A percentile compares a stretch with the other conserved stretches of the same genome.
These are phyloP conservation scores for Pedicia rivosa DNA, from an alignment of 2,888 invertebrate species.

Conservation along the genomic window DNA sequence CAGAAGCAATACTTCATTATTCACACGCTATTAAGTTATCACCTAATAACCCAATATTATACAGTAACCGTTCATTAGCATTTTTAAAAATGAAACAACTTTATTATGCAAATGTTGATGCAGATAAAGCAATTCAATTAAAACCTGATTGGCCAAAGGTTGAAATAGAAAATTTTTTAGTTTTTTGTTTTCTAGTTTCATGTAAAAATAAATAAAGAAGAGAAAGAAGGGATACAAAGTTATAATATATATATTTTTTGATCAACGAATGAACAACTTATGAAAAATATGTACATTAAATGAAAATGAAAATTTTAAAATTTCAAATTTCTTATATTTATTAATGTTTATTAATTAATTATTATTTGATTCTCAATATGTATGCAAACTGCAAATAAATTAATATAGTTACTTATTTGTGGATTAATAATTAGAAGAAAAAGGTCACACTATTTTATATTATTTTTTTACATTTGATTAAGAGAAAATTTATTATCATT, in stretches of 20 bases:
- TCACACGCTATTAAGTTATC: slow-evolving; percentile 62
- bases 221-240: not conserved
- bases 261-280: too few relatives aligned
- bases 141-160: slow-evolving; percentile 70
- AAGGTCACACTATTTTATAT: too few relatives aligned
- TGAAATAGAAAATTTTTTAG: slow-evolving; percentile 13
- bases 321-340: slow-evolving; percentile 2
- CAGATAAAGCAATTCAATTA: slow-evolving; percentile 53
- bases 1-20: slow-evolving; percentile 64
- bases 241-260: slow-evolving; percentile 1
- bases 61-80: slow-evolving; percentile 67
- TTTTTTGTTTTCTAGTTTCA: too few relatives aligned
- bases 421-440: too few relatives aligned
- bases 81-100: slow-evolving; percentile 64
- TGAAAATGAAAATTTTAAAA: not conserved
- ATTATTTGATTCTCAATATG: too few relatives aligned
- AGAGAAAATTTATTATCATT: too few relatives aligned
- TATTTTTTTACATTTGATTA: too few relatives aligned
- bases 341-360: too few relatives aligned
- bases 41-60: slow-evolving; percentile 45
- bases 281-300: not conserved
- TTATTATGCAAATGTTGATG: slow-evolving; percentile 62
- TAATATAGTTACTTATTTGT: too few relatives aligned
- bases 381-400: too few relatives aligned
- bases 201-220: too few relatives aligned